A percentile compares a stretch with the other conserved stretches of the same genome.
These are phyloP conservation scores for Diplodus sargus DNA, from an alignment of 2,797 vertebrate genomes.

Conservation along the genomic window DNA sequence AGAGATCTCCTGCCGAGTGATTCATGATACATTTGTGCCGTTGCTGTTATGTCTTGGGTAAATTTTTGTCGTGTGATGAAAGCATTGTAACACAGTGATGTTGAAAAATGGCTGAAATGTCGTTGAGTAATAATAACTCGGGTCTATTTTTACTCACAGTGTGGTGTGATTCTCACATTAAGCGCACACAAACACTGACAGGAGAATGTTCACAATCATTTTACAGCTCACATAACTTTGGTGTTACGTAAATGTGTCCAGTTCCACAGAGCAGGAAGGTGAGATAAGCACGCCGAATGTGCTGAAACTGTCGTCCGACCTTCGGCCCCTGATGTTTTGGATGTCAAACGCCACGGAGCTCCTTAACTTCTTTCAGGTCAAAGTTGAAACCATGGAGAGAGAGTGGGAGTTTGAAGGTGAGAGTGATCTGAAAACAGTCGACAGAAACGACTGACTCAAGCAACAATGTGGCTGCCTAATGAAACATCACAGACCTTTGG, in stretches of 20 bases:
- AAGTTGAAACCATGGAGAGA: conserved; percentile 92
- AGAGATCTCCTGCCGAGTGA: conserved; percentile 72
- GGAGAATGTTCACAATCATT: conserved; percentile 54
- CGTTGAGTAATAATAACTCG: conserved; percentile 59
- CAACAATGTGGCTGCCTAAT: conserved; percentile 4
- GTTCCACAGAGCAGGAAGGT: conserved; percentile 86
- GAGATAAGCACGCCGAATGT: conserved; percentile 86
- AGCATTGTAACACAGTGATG: conserved; percentile 56
- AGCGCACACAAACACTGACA: conserved; percentile 46
- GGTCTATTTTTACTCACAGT: conserved; percentile 66
- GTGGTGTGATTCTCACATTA: conserved; percentile 28
- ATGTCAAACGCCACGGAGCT: conserved; percentile 96
- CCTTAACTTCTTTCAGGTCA: conserved; percentile 94
- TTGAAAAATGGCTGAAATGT: conserved; percentile 55
- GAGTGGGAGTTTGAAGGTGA: conserved; percentile 95
- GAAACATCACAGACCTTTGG: conserved; percentile 28
- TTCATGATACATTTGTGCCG: conserved; percentile 74
- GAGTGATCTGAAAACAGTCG: conserved; percentile 23
- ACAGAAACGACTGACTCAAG: no score
- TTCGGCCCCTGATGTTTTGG: conserved; percentile 94
- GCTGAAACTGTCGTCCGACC: conserved; percentile 90
- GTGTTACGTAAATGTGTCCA: conserved; percentile 65
- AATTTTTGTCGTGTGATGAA: conserved; percentile 74
- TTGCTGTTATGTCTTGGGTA: conserved; percentile 72
- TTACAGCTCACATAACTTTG: conserved; percentile 53